Conservation (phyloP, 1,140 invertebrate genomes). For the Gryon sp. region DNA sequence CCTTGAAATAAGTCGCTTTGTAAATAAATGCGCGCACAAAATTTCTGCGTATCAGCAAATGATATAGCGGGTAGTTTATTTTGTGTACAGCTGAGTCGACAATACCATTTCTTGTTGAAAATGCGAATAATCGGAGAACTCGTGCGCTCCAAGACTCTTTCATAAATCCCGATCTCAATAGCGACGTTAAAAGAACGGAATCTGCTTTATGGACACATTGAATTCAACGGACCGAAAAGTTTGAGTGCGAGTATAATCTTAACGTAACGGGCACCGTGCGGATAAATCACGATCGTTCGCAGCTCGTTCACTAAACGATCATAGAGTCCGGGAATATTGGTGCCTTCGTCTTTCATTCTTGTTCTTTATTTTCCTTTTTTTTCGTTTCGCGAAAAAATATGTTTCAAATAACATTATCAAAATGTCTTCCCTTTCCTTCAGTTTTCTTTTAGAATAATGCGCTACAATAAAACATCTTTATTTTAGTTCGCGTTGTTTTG, state of each 20-base stretch:
- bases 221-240: conserved; percentile 64
- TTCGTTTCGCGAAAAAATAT: conserved; percentile 43
- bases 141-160: conserved; percentile 54
- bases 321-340: conserved; percentile 40
- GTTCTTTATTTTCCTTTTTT: no score
- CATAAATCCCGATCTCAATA: conserved; percentile 60
- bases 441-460: conserved; percentile 9
- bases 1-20: neutral
- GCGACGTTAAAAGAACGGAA: conserved; percentile 60
- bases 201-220: conserved; percentile 63
- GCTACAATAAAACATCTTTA: conserved; percentile 42
- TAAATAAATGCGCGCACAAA: conserved; percentile 42
- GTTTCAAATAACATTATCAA: conserved; percentile 55
- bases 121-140: conserved; percentile 54
- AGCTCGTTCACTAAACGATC: conserved; percentile 61
- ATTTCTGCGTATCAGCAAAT: conserved; percentile 40
- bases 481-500: conserved; percentile 15
- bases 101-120: conserved; percentile 39
- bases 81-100: conserved; percentile 50
- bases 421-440: no score
- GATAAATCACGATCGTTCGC: conserved; percentile 61
- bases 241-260: conserved; percentile 64
- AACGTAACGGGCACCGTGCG: conserved; percentile 38
- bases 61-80: conserved; percentile 36
- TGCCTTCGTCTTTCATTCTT: conserved; percentile 18